These are phyloP conservation scores for Sphinx pinastri DNA, from an alignment of 2,888 invertebrate genomes.

Conservation along the genomic window DNA sequence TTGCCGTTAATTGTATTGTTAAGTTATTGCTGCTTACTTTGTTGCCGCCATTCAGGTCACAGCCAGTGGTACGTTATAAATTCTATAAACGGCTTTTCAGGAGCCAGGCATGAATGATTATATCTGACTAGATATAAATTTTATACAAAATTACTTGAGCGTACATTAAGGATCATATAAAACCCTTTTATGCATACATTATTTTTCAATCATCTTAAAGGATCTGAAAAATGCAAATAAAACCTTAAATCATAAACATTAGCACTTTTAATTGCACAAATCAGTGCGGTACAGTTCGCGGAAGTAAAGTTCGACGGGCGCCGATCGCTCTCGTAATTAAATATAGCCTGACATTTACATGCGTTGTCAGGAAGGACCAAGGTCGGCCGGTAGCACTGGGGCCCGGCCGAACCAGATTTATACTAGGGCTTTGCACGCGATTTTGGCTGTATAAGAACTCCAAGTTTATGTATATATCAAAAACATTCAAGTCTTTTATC, in stretches of 20 bases:
- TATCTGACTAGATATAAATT: too few species aligned
- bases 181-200: too few species aligned
- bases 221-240: neutral
- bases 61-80: neutral
- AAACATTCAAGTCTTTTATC: too few species aligned
- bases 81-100: neutral
- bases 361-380: slow-evolving; percentile 58
- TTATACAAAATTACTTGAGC: too few species aligned
- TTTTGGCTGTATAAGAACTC: too few species aligned
- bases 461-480: too few species aligned
- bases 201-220: too few species aligned
- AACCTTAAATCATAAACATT: neutral
- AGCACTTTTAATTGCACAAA: neutral
- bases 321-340: slow-evolving; percentile 18
- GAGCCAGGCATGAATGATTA: neutral
- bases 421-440: neutral
- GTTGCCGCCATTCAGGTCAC: neutral
- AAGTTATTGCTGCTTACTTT: neutral
- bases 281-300: slow-evolving; percentile 7
- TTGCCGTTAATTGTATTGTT: neutral
- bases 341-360: slow-evolving; percentile 57
- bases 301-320: slow-evolving; percentile 19
- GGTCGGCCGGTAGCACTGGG: slow-evolving; percentile 52
- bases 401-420: slow-evolving; percentile 1
- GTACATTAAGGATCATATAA: too few species aligned